Conservation (phyloP, 1,140 invertebrate species). For the Goniozus legneri region DNA sequence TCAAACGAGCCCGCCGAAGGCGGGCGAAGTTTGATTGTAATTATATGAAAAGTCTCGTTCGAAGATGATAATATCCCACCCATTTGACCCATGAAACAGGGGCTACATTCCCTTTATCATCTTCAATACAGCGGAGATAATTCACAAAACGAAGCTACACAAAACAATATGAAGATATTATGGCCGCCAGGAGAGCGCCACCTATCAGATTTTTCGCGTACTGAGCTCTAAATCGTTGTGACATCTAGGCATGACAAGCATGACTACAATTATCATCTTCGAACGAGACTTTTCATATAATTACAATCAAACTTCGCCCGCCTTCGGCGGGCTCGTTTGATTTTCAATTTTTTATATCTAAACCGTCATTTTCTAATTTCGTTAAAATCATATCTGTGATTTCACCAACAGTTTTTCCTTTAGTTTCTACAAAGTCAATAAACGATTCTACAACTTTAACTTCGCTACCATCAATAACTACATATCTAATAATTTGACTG, state of each 20-base stretch:
- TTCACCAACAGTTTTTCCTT: slow-evolving; percentile 19
- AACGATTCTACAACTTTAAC: slow-evolving; percentile 5
- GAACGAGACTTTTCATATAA: too few species aligned
- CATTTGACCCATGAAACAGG: too few species aligned
- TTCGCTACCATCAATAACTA: slow-evolving; percentile 10
- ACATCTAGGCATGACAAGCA: slow-evolving; percentile 16
- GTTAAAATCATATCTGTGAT: slow-evolving; percentile 15
- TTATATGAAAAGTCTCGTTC: too few species aligned
- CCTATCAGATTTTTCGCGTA: background rate
- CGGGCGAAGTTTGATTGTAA: too few species aligned
- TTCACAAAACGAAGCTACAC: too few species aligned
- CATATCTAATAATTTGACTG: slow-evolving; percentile 17
- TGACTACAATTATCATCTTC: slow-evolving; percentile 8
- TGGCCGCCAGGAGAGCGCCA: background rate
- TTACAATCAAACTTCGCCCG: too few species aligned
- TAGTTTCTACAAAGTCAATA: slow-evolving; percentile 8
- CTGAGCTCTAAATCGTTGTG: slow-evolving; percentile 10
- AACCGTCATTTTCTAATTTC: slow-evolving; percentile 12
- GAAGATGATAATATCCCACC: too few species aligned
- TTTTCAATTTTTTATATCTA: slow-evolving; percentile 15
- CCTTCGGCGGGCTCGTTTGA: too few species aligned
- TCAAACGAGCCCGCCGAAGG: too few species aligned
- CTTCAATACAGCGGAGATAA: too few species aligned
- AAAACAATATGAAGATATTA: slow-evolving; percentile 14
- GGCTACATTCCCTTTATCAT: too few species aligned